A percentile compares a stretch with the other conserved stretches of the same genome.
Conservation (phyloP, 2,888 invertebrate genomes). For the Agriopis aurantiaria region DNA sequence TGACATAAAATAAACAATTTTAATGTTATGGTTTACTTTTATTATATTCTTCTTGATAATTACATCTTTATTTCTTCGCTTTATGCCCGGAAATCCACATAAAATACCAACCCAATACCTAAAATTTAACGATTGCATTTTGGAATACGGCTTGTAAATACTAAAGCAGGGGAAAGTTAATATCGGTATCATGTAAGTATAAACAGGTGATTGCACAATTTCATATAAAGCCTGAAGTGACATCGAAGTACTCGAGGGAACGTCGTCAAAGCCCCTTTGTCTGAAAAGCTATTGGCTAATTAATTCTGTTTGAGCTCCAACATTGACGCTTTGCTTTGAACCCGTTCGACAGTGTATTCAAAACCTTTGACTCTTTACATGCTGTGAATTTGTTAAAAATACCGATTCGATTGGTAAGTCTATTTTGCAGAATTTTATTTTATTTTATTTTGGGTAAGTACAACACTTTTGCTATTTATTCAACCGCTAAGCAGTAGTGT, state of each 20-base stretch:
- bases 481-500: too few relatives aligned
- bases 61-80: too few relatives aligned
- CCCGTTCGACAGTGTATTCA: constrained; percentile 60
- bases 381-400: constrained; percentile 18
- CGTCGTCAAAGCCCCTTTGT: constrained; percentile 71
- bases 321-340: constrained; percentile 62
- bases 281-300: constrained; percentile 70
- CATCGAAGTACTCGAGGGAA: constrained; percentile 52
- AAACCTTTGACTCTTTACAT: constrained; percentile 47
- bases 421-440: too few relatives aligned
- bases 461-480: not conserved
- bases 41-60: too few relatives aligned
- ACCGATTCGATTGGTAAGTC: not conserved
- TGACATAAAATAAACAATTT: too few relatives aligned
- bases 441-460: not conserved
- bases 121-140: too few relatives aligned
- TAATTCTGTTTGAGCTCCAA: constrained; percentile 63
- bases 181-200: constrained; percentile 19
- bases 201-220: constrained; percentile 26
- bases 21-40: too few relatives aligned
- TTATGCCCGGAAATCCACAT: too few relatives aligned
- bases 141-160: not conserved
- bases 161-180: constrained; percentile 1
- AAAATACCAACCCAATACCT: too few relatives aligned
- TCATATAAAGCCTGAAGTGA: constrained; percentile 37